Evolutionary conservation across 2,797 vertebrate genomes (phyloP).

Genomic region (Telmatherina bonti): DNA sequence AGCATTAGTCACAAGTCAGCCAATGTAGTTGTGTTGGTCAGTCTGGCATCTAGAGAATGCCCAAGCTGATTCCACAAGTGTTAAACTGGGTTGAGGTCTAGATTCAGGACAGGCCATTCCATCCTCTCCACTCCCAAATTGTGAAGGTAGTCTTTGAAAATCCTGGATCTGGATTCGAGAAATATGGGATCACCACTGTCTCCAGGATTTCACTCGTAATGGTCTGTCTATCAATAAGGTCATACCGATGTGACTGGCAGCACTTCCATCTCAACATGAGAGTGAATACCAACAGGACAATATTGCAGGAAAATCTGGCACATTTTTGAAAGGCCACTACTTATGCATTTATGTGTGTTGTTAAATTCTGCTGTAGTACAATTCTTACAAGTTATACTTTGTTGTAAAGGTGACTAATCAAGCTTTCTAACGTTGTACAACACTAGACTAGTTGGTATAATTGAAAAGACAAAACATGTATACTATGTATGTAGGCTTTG

Average conservation of each 20-base stretch:
- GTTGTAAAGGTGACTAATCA: too few species aligned
- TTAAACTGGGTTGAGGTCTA: neutral
- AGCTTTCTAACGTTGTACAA: neutral
- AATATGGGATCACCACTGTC: neutral
- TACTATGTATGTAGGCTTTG: neutral
- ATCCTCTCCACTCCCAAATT: neutral
- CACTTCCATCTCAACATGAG: too few species aligned
- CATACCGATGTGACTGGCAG: too few species aligned
- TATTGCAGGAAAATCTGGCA: too few species aligned
- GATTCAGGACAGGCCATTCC: neutral
- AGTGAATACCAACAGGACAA: too few species aligned
- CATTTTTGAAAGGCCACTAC: too few species aligned
- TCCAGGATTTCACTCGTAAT: neutral
- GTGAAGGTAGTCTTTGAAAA: neutral
- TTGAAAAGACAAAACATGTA: too few species aligned
- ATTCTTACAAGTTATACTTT: too few species aligned
- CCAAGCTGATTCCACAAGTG: neutral
- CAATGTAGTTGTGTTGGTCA: neutral
- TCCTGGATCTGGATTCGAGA: neutral
- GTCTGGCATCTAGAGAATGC: neutral
- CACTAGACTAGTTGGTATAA: neutral
- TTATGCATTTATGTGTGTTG: too few species aligned
- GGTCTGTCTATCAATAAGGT: neutral
- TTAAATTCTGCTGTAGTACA: too few species aligned
- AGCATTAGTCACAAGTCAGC: neutral